Evolutionary conservation across 2,113 vertebrate species (phyloP).

Genomic region (Muscicapa adusta): DNA sequence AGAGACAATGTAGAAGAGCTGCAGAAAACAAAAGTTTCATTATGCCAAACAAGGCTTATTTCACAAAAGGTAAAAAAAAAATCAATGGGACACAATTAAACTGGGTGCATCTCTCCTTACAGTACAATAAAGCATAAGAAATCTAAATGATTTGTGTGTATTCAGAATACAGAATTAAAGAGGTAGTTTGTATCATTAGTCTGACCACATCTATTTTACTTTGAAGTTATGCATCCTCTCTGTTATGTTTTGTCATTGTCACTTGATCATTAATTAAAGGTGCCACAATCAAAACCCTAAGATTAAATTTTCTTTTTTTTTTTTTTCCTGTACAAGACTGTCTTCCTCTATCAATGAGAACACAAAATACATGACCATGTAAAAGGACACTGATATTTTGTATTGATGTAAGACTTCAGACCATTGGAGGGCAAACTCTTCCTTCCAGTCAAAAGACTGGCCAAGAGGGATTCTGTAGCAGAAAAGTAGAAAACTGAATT

Average conservation of each 20-base stretch:
- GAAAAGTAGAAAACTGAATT: background rate
- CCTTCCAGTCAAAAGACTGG: background rate
- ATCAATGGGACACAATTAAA: conserved; percentile 93
- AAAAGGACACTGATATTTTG: background rate
- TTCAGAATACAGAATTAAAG: conserved; percentile 49
- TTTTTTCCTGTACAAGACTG: background rate
- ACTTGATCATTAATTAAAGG: background rate
- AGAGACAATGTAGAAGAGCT: conserved; percentile 79
- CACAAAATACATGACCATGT: background rate
- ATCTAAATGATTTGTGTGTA: conserved; percentile 19
- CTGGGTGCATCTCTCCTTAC: conserved; percentile 65
- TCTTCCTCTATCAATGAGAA: background rate
- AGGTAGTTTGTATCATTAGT: background rate
- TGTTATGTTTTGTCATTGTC: background rate
- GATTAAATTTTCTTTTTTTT: background rate
- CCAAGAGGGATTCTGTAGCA: background rate
- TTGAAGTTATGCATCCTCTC: background rate
- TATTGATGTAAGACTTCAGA: background rate
- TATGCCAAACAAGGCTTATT: conserved; percentile 88
- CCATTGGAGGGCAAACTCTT: background rate
- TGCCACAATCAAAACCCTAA: background rate
- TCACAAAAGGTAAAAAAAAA: conserved; percentile 63
- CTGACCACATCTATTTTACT: background rate
- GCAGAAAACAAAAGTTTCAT: conserved; percentile 93
- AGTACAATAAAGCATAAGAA: conserved; percentile 57